Evolutionary conservation across 2,113 vertebrate species (phyloP).

Genomic region (Phoxinus phoxinus): DNA sequence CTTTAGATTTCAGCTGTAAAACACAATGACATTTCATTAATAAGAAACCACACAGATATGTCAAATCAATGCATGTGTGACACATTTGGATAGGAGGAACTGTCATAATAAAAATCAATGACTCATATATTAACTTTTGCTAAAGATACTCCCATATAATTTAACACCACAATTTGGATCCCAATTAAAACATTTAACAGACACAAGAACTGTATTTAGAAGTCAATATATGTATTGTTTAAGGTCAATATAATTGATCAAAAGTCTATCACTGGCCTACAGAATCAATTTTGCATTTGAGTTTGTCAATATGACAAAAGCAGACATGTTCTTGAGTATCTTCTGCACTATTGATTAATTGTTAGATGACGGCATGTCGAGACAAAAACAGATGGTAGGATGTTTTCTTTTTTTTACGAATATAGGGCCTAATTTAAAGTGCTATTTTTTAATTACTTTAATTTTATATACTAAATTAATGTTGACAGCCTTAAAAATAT

Average conservation of each 20-base stretch:
- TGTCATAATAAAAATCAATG: constrained; percentile 1
- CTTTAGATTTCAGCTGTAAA: constrained; percentile 32
- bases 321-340: neutral
- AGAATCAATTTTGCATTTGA: neutral
- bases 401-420: constrained; percentile 3
- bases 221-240: neutral
- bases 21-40: constrained; percentile 17
- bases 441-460: neutral
- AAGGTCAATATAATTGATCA: neutral
- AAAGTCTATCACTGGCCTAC: neutral
- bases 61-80: neutral
- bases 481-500: neutral
- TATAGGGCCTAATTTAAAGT: neutral
- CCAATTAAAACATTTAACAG: neutral
- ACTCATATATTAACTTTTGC: neutral
- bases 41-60: constrained; percentile 19
- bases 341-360: neutral
- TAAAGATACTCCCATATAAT: neutral
- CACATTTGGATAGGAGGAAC: neutral
- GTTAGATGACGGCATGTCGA: neutral
- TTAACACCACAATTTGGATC: neutral
- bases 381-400: no score
- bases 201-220: neutral
- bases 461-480: neutral
- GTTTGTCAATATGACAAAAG: neutral